Conservation (phyloP, 2,113 vertebrate genomes). For the Xenus cinereus region DNA sequence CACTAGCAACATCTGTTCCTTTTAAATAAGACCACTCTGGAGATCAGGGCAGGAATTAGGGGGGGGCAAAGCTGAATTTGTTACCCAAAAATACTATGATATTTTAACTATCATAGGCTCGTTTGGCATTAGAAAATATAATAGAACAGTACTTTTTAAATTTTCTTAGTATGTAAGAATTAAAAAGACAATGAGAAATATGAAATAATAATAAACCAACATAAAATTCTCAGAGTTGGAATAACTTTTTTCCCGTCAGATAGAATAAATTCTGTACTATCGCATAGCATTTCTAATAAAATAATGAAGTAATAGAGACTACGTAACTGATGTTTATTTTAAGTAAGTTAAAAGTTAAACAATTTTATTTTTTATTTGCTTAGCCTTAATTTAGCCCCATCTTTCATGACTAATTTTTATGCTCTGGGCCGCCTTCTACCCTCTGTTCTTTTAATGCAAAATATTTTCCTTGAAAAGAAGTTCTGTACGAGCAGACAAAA, state of each 20-base stretch:
- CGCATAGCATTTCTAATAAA: not conserved
- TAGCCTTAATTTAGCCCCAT: not conserved
- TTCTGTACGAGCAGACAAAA: not conserved
- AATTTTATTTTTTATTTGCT: not conserved
- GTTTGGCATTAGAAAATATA: not conserved
- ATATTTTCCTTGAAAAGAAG: not conserved
- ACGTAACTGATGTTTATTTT: not conserved
- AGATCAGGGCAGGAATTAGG: not conserved
- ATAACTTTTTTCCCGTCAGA: not conserved
- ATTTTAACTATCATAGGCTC: not conserved
- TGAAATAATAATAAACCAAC: not conserved
- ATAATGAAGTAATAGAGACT: not conserved
- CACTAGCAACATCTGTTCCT: not conserved
- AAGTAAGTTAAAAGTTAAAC: not conserved
- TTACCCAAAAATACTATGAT: not conserved
- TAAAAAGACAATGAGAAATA: not conserved
- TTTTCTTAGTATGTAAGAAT: not conserved
- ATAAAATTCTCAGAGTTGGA: not conserved
- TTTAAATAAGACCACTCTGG: not conserved
- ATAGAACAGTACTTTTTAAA: not conserved
- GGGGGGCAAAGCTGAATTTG: rapidly evolving
- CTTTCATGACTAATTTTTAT: not conserved
- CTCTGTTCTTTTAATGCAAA: not conserved
- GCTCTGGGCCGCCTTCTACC: not conserved
- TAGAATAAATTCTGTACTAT: not conserved